Percentiles rank a stretch among this genome's conserved stretches.
These are phyloP conservation scores for Brachyalestes nurse DNA, from an alignment of 2,797 vertebrate genomes.

Conservation along the genomic window DNA sequence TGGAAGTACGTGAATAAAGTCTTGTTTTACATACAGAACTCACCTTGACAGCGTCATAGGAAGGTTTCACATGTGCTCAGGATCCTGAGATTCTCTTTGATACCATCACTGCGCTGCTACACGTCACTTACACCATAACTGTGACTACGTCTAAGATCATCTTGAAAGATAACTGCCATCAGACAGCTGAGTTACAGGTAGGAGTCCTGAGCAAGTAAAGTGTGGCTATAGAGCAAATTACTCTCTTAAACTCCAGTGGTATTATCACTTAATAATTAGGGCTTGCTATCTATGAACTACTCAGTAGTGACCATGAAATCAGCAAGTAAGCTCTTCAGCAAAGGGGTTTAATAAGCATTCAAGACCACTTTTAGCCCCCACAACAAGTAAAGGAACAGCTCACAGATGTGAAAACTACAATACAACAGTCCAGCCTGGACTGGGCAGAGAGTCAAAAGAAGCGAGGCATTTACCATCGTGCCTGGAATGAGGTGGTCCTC, in stretches of 20 bases:
- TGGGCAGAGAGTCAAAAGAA: background rate
- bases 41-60: background rate
- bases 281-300: background rate
- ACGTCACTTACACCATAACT: background rate
- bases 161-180: background rate
- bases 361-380: background rate
- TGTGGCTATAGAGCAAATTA: background rate
- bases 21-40: background rate
- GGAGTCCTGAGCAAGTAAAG: too few relatives aligned
- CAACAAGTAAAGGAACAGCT: background rate
- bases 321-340: too few relatives aligned
- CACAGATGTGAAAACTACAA: background rate
- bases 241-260: background rate
- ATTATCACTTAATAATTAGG: background rate
- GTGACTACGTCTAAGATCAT: background rate
- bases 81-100: background rate
- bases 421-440: background rate
- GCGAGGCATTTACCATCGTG: conserved; percentile 43
- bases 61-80: too few relatives aligned
- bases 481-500: background rate
- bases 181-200: background rate
- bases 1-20: background rate
- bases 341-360: background rate
- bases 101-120: background rate
- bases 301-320: background rate